These are phyloP conservation scores for Cepaea nemoralis DNA, from an alignment of 1,140 invertebrate species.

Conservation along the genomic window DNA sequence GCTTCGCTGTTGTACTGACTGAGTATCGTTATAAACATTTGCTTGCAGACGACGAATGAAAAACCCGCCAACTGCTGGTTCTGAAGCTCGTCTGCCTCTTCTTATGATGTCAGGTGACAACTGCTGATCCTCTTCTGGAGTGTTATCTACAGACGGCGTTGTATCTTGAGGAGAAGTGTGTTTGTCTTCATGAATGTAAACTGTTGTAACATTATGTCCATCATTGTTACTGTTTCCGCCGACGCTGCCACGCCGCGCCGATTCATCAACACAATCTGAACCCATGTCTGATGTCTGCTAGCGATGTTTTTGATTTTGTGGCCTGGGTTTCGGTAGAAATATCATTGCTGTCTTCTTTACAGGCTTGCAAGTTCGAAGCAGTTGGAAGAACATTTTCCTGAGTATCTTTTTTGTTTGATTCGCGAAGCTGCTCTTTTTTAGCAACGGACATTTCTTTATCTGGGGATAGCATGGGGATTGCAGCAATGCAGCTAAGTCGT, in stretches of 20 bases:
- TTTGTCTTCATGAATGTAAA: not conserved
- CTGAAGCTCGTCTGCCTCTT: slow-evolving; percentile 11
- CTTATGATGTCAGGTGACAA: not conserved
- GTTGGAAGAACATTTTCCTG: not conserved
- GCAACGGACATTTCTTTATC: not conserved
- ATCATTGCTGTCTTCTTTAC: not conserved
- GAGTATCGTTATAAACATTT: not conserved
- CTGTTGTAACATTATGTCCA: not conserved
- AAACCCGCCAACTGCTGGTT: slow-evolving; percentile 13
- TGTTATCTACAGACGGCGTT: not conserved
- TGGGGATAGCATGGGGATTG: not conserved
- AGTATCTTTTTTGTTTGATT: not conserved
- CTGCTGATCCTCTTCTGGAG: not conserved
- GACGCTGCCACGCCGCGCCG: not conserved
- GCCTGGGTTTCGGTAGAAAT: not conserved
- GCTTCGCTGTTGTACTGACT: not conserved
- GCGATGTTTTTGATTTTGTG: not conserved
- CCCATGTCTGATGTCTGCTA: not conserved
- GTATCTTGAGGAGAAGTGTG: not conserved
- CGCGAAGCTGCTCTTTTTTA: not conserved
- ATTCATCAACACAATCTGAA: not conserved
- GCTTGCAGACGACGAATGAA: not conserved
- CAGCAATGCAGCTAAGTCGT: slow-evolving; percentile 24
- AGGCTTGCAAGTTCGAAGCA: not conserved
- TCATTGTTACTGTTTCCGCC: not conserved